phyloP scores from a whole-genome alignment of 2,888 invertebrate genomes.

The Polydrusus pterygomalis region DNA sequence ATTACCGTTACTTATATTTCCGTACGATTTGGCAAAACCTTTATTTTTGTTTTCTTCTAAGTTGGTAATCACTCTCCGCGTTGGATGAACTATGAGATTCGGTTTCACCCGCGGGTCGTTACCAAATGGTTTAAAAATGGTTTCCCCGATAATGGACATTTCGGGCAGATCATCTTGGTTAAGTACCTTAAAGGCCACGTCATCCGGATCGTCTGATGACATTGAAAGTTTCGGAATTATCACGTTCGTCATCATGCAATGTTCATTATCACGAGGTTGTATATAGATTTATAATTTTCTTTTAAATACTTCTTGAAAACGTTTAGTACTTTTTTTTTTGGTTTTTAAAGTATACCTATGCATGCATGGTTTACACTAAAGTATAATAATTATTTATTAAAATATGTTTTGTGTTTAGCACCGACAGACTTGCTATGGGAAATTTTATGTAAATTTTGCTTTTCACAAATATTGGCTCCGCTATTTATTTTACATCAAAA shows the following conservation, averaged over 20 bases:
- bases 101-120: constrained; percentile 71
- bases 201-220: constrained; percentile 65
- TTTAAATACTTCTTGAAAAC: not conserved
- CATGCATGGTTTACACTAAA: not conserved
- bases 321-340: not conserved
- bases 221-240: constrained; percentile 63
- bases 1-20: constrained; percentile 61
- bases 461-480: too few relatives aligned
- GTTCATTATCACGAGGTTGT: not conserved
- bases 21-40: constrained; percentile 68
- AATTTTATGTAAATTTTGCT: too few relatives aligned
- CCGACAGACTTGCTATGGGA: too few relatives aligned
- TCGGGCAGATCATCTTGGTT: constrained; percentile 70
- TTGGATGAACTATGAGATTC: constrained; percentile 76
- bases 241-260: constrained; percentile 43
- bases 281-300: not conserved
- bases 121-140: constrained; percentile 69
- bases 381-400: too few relatives aligned
- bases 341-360: constrained; percentile 12
- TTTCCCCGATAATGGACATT: constrained; percentile 67
- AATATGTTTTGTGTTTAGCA: too few relatives aligned
- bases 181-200: constrained; percentile 70
- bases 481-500: too few relatives aligned
- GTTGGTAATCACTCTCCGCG: constrained; percentile 69
- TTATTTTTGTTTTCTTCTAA: constrained; percentile 67